These are phyloP conservation scores for Hafferia zeledoni DNA, from an alignment of 2,797 vertebrate genomes.

Conservation along the genomic window DNA sequence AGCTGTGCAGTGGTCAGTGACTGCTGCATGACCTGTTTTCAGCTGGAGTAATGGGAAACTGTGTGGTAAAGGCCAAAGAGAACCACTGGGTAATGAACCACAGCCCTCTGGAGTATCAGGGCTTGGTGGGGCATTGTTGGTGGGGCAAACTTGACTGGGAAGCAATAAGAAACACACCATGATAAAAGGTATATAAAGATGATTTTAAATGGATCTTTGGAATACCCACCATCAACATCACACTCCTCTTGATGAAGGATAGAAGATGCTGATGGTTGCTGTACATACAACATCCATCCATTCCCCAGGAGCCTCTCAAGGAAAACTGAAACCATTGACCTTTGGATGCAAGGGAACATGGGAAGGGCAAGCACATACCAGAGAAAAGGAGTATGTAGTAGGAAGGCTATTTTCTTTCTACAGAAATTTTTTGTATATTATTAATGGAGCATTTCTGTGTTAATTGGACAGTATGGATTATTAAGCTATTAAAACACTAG, in stretches of 20 bases:
- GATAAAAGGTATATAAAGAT: neutral
- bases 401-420: neutral
- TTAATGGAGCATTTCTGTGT: neutral
- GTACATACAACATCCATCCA: neutral
- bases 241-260: neutral
- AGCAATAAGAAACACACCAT: neutral
- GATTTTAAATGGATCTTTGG: neutral
- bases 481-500: neutral
- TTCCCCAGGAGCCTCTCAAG: neutral
- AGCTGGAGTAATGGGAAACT: neutral
- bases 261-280: neutral
- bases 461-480: neutral
- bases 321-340: neutral
- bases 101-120: neutral
- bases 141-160: neutral
- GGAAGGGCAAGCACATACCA: neutral
- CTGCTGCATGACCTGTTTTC: neutral
- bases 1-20: neutral
- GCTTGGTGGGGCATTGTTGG: neutral
- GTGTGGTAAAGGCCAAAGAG: neutral
- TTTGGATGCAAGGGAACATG: neutral
- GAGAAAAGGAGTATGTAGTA: rapidly evolving
- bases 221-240: neutral
- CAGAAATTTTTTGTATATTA: neutral
- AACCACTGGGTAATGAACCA: neutral